Evolutionary conservation across 2,888 invertebrate species (phyloP), one percentile per base, ranked within the genome.

Genomic region (Chymomyza procnemis): DNA sequence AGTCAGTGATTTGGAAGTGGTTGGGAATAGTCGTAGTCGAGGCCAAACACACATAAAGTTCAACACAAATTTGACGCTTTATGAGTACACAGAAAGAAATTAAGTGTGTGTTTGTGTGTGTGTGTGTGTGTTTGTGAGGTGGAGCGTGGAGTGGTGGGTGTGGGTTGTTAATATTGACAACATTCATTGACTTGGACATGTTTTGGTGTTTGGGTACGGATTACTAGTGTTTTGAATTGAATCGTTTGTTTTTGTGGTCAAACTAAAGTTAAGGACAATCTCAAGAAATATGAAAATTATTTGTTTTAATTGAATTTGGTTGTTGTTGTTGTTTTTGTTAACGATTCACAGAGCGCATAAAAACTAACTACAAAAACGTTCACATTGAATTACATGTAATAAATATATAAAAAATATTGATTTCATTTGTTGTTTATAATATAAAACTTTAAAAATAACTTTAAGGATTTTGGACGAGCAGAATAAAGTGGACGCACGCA

Each of bases 1-100:
- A 84, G 76, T 76, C 75, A 74, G 66, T 76, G 66, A 66, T 63
- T 73, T 3, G 69, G 74, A 67, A 64, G 61, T 9, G 59, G 65
- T 69, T 61, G 65, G 71, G 69, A 68, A 64, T 41, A 41, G 67
- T 73, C 74, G 75, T 68, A 76, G 73, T 76, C 71, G 73, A 75
- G 73, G 69, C 64, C 66, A 61, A 64, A 66, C 68, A 74, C 6
- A 26, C 26, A 26, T 26, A 62, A 60, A 57, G 67, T 64, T 64
- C 69, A 66, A 61, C 69, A 66, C 55, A 52, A 64, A 58, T 30
- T 46, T 18, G 41, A 62, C 61, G 62, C 66, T 67, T 68, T 58
- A 58, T 54, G 48, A 55, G 61, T 41, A 56, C 41, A 56, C 41
- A 48, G 14, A 26, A 54, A 54, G 3, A 21, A 19, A 9, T n/a